These are phyloP conservation scores for Teleogryllus occipitalis DNA, from an alignment of 1,140 invertebrate genomes.

Conservation along the genomic window DNA sequence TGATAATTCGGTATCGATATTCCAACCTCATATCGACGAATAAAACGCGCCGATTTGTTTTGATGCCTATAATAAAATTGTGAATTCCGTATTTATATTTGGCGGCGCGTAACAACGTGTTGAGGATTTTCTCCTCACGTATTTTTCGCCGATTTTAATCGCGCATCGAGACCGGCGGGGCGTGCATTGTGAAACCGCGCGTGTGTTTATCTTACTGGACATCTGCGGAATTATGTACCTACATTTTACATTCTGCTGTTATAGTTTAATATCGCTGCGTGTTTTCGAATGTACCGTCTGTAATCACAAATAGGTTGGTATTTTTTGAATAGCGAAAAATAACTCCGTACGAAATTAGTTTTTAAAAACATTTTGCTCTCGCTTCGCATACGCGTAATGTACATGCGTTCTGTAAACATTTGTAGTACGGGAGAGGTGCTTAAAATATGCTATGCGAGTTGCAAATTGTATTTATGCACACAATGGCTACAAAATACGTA, in stretches of 20 bases:
- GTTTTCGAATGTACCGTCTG: neutral
- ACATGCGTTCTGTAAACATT: neutral
- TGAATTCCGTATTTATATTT: neutral
- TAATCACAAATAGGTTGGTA: neutral
- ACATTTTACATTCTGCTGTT: neutral
- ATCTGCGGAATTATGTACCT: neutral
- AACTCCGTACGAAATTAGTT: neutral
- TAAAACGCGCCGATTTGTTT: neutral
- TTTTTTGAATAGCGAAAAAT: neutral
- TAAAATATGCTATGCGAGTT: neutral
- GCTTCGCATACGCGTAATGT: neutral
- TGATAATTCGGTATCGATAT: neutral
- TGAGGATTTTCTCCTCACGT: neutral
- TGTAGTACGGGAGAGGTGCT: neutral
- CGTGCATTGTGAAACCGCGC: neutral
- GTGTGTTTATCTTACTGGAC: neutral
- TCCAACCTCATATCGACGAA: neutral
- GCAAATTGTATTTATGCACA: neutral
- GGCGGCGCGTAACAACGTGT: neutral
- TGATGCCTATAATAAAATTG: neutral
- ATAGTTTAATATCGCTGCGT: slow-evolving; percentile 1
- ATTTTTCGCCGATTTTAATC: slow-evolving; percentile 1
- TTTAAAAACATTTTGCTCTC: neutral
- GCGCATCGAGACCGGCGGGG: neutral
- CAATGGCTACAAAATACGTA: neutral